Conservation (phyloP, 2,797 vertebrate species). For the Chaetodon trifasciatus region DNA sequence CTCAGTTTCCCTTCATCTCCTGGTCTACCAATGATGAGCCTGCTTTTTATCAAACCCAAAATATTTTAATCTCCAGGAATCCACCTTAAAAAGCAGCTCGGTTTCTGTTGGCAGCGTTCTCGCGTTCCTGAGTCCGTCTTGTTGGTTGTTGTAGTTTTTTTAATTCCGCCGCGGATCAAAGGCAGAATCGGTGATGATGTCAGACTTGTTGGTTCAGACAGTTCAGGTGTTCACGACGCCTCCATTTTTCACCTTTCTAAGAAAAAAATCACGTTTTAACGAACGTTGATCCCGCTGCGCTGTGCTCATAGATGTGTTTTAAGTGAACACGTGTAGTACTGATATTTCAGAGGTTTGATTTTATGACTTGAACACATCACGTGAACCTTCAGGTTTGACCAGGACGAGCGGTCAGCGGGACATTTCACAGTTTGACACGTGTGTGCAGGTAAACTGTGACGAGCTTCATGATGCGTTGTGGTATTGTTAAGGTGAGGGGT, state of each 20-base stretch:
- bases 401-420: no score
- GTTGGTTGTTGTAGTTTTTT: slow-evolving; percentile 7
- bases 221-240: neutral
- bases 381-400: no score
- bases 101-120: neutral
- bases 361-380: no score
- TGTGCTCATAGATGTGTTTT: neutral
- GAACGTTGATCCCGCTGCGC: neutral
- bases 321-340: no score
- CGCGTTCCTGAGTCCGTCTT: slow-evolving; percentile 17
- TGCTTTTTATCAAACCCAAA: neutral
- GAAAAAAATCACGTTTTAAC: neutral
- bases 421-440: no score
- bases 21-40: neutral
- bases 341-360: no score
- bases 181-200: neutral
- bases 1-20: no score
- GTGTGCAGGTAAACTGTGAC: no score
- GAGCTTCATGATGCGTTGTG: no score
- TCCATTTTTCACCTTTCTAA: neutral
- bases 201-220: neutral
- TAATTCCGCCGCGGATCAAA: neutral
- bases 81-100: neutral
- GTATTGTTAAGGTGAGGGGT: no score
- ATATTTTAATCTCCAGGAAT: slow-evolving; percentile 2